These are phyloP conservation scores for Bostrychus sinensis DNA, from an alignment of 2,113 vertebrate genomes.

Conservation along the genomic window DNA sequence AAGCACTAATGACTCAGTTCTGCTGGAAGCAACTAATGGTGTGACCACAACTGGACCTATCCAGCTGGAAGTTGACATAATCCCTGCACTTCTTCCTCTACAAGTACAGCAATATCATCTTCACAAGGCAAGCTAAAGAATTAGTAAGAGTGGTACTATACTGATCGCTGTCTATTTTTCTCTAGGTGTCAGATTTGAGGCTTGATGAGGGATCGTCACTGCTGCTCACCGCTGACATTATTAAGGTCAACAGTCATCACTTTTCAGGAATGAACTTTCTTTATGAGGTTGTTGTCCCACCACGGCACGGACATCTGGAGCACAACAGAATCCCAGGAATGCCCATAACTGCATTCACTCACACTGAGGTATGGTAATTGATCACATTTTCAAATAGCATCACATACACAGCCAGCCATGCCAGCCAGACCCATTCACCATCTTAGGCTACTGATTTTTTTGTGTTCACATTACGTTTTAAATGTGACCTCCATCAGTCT, in stretches of 20 bases:
- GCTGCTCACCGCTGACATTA: conserved; percentile 74
- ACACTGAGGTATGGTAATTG: conserved; percentile 80
- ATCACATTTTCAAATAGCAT: not conserved
- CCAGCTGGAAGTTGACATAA: conserved; percentile 80
- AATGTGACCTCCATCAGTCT: too few relatives aligned
- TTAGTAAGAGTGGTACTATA: not conserved
- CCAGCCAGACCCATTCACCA: too few relatives aligned
- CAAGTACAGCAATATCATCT: conserved; percentile 51
- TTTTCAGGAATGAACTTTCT: conserved; percentile 83
- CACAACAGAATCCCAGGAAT: conserved; percentile 80
- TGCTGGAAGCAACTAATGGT: conserved; percentile 82
- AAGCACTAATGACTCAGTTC: conserved; percentile 74
- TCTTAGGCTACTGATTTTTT: too few relatives aligned
- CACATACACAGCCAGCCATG: too few relatives aligned
- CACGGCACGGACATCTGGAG: conserved; percentile 83
- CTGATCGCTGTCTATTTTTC: conserved; percentile 9
- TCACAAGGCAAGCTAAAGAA: not conserved
- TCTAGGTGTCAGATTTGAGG: conserved; percentile 74
- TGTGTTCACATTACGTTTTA: too few relatives aligned
- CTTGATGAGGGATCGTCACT: conserved; percentile 84
- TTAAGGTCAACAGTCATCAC: conserved; percentile 81
- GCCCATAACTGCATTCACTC: conserved; percentile 84
- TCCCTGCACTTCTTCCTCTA: conserved; percentile 82
- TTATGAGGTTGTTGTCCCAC: conserved; percentile 82
- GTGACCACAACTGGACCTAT: conserved; percentile 75